Base-by-base conservation (phyloP, 2,888 invertebrate species). In the Osmoderma eremita region DNA sequence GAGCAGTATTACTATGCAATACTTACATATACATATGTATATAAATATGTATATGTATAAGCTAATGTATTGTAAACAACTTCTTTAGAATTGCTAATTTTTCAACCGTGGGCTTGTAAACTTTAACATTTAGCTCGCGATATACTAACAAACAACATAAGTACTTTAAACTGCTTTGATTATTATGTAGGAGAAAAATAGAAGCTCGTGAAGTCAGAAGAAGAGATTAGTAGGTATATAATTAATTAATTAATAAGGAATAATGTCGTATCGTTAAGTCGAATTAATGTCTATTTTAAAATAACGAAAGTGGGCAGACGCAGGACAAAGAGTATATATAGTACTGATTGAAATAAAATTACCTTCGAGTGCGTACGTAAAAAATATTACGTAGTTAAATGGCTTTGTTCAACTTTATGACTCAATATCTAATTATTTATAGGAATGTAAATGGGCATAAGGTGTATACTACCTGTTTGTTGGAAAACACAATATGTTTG, bases 81-180 rank as follows among this genome's bases (percentile, higher is more conserved):
- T 22, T 20, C 18, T 49, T 63, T 63, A 50, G 50, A 50, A 63
- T 36, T 63, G 63, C 63, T 50, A 63, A 50, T 63, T 41, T 49
- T 20, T 24, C 24, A 22, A 41, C 20, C 39, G 63, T 63, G 48
- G 63, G 63, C 22, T 36, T 63, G 50, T 63, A 63, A 63, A 63
- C 63, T 63, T 50, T 63, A 50, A 63, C 63, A 63, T 63, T 50
- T 50, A 41, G 20, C 41, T 56, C n/a, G 20, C 13, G 1, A 24
- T 51, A 51, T 30, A 12, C 13, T 12, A 30, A 42, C 22, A 15
- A 20, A 10, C 49, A 24, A 20, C 20, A 41, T 3, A 41, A 3
- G 10, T 30, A 30, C 30, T 15, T 10, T 51, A 12, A 36, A 38
- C 2, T 38, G 48, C 18, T 53, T 53, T 18, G 8, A 17, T 18